Evolutionary conservation across 2,888 invertebrate genomes (phyloP).

Genomic region (Caenorhabditis becei): DNA sequence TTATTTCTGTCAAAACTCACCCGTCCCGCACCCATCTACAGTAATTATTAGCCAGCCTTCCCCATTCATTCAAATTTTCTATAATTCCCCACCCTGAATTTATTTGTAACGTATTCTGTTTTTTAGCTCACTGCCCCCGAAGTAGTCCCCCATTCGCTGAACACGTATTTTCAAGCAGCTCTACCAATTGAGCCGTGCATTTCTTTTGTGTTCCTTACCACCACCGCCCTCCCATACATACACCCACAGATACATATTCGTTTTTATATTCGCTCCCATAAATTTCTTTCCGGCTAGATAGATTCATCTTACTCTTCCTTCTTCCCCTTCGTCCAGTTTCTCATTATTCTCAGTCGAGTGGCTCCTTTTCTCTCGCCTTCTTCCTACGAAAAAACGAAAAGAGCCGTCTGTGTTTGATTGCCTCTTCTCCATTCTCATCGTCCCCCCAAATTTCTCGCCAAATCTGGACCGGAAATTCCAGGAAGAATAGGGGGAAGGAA

Average conservation of each 20-base stretch:
- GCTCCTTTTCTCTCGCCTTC: neutral
- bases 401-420: constrained; percentile 40
- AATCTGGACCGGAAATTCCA: constrained; percentile 50
- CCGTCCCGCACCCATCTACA: neutral
- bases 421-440: constrained; percentile 25
- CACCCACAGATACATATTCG: neutral
- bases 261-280: constrained; percentile 27
- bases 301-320: neutral
- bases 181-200: neutral
- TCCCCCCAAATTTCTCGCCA: constrained; percentile 15
- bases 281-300: constrained; percentile 7
- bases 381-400: constrained; percentile 14
- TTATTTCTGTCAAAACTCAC: neutral
- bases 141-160: neutral
- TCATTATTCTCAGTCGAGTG: constrained; percentile 43
- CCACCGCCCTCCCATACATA: neutral
- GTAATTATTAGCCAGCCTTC: neutral
- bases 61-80: too few species aligned
- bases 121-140: neutral
- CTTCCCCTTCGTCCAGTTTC: constrained; percentile 22
- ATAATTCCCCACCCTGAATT: constrained; percentile 6
- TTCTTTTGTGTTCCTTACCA: constrained; percentile 4
- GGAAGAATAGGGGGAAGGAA: neutral
- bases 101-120: neutral
- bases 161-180: neutral